These are phyloP conservation scores for Diachasmimorpha longicaudata DNA, from an alignment of 1,140 invertebrate genomes.

Conservation along the genomic window DNA sequence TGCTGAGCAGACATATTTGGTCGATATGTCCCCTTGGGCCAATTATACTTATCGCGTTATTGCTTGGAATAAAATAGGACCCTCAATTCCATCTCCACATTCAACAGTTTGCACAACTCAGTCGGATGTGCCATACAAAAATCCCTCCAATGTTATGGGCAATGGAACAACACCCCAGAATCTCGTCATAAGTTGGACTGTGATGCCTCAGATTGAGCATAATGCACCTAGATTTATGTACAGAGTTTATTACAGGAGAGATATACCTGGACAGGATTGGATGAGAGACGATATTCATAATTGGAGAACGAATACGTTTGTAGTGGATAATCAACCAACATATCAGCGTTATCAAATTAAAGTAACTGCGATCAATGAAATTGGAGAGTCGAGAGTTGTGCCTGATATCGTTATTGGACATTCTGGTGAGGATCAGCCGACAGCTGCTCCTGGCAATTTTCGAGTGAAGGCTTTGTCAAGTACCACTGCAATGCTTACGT, in stretches of 20 bases:
- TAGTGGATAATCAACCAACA: conserved; percentile 85
- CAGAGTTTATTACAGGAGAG: conserved; percentile 83
- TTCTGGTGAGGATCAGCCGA: conserved; percentile 92
- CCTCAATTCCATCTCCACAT: conserved; percentile 79
- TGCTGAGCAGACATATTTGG: conserved; percentile 81
- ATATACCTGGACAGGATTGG: conserved; percentile 79
- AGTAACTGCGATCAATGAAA: conserved; percentile 89
- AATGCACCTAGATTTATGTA: conserved; percentile 95
- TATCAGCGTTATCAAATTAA: conserved; percentile 91
- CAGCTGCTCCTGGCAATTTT: conserved; percentile 84
- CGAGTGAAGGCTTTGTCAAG: conserved; percentile 74
- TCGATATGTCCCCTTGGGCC: conserved; percentile 87
- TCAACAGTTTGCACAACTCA: conserved; percentile 87
- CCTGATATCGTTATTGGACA: conserved; percentile 86
- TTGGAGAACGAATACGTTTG: conserved; percentile 73
- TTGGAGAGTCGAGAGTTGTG: conserved; percentile 84
- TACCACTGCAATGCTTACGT: conserved; percentile 82
- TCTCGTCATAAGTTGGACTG: conserved; percentile 93
- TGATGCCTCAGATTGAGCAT: conserved; percentile 96
- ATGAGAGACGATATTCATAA: conserved; percentile 74
- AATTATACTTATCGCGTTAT: conserved; percentile 97
- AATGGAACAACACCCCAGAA: conserved; percentile 87
- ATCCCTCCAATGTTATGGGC: conserved; percentile 94
- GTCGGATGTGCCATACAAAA: conserved; percentile 88
- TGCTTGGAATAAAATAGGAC: conserved; percentile 92